Evolutionary conservation across 1,140 invertebrate species (phyloP), one percentile per base, ranked within the genome.

Genomic region (Hyphantria cunea): DNA sequence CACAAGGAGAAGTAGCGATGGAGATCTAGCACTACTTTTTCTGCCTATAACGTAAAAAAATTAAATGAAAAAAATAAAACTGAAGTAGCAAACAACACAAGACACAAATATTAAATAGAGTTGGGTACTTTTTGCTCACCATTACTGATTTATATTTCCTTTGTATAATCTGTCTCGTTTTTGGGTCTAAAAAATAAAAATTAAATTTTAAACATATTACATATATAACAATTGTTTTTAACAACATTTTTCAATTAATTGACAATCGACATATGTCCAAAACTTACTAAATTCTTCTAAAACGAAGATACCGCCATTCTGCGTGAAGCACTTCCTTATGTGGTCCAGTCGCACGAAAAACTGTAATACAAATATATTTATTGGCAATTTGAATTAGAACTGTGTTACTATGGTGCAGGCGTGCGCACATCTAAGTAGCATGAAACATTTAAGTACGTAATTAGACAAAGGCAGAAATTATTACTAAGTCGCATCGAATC

Each of bases 271-370:
- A 3, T 25, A 25, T 25, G 5, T 25, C 1, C 2, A 25, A 25
- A 42, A 56, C 97, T 97, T 94, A 99, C 97, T 98, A 92, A 95
- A 99, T 95, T 99, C 98, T 94, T 99, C 99, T 89, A 99, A 94
- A 86, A 99, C 96, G 94, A 99, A 99, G 89, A 99, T 97, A 87
- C 97, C 98, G 89, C 98, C 98, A 92, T 98, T 99, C 91, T 98
- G 97, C 61, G 98, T 99, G 93, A 99, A 99, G 93, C 98, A 99
- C 93, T 99, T 99, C 91, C 98, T 95, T 92, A 99, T 99, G 92
- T 99, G 98, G 93, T 98, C 96, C 92, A 99, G 94, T 90, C 98
- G 96, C 92, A 99, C 98, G 93, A 99, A 99, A 93, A 99, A 99
- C 98, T 99, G 95, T 82, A 98, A 97, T 89, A 91, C 58, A 64